These are phyloP conservation scores for Heliconius ismenius DNA, from an alignment of 2,888 invertebrate species.

Conservation along the genomic window DNA sequence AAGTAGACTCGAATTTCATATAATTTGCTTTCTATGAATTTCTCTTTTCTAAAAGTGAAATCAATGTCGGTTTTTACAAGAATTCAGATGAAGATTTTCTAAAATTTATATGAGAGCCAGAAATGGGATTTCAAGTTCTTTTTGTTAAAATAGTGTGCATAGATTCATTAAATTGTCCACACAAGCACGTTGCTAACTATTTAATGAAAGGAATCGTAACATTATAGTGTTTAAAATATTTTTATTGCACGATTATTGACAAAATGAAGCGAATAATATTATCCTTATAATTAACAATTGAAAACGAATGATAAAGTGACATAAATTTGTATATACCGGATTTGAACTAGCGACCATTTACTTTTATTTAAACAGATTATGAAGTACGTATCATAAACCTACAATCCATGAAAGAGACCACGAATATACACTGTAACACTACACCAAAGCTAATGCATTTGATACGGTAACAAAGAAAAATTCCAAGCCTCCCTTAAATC, in stretches of 20 bases:
- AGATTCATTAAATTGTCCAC: too few relatives aligned
- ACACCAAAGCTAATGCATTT: conserved; percentile 28
- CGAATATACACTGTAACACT: not conserved
- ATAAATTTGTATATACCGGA: too few relatives aligned
- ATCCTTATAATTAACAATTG: too few relatives aligned
- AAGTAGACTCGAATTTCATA: not conserved
- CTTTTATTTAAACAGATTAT: not conserved
- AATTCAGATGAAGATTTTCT: not conserved
- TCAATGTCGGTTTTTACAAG: not conserved
- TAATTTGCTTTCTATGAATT: not conserved
- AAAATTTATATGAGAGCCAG: too few relatives aligned
- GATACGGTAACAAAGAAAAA: conserved; percentile 42
- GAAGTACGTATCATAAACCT: not conserved
- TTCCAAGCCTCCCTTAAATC: conserved; percentile 43
- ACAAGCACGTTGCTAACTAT: too few relatives aligned
- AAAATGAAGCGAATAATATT: too few relatives aligned
- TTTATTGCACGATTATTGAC: too few relatives aligned
- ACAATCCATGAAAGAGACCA: not conserved
- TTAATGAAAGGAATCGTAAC: too few relatives aligned
- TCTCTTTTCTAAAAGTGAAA: not conserved
- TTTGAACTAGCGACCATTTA: not conserved
- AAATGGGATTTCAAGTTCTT: too few relatives aligned
- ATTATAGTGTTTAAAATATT: too few relatives aligned
- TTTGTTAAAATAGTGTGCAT: too few relatives aligned
- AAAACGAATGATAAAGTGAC: too few relatives aligned